Evolutionary conservation across 2,797 vertebrate genomes (phyloP), one percentile per base, ranked within the genome.

Genomic region (Mormyrops attenuatus): DNA sequence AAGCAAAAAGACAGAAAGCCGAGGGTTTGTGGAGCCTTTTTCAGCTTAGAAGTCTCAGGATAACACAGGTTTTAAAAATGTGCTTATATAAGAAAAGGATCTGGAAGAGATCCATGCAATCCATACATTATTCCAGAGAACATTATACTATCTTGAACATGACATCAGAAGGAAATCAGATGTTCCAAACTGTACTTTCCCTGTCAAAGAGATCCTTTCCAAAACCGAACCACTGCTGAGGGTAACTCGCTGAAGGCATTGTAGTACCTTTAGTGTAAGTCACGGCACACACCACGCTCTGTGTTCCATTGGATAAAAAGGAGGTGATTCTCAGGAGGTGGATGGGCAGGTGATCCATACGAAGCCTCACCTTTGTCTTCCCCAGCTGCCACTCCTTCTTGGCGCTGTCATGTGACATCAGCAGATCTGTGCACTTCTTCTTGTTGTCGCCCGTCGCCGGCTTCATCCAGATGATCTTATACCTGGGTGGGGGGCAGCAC

Each of bases 341-440:
- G 5, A n/a, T 8, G 47, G 44, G 22, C 22, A 11, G 82, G 47
- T 2, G 44, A 26, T 22, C n/a, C 9, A 15, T 1, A n/a, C 9
- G 22, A 41, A 85, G 89, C 87, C 53, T 90, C 89, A 98, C 98
- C 97, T 98, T 98, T 88, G 96, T 97, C 93, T 97, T 98, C 73
- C 98, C 98, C 90, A 98, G 91, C 88, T 97, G 97, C 97, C 97
- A 98, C 88, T 96, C 96, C 89, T 91, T 96, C 92, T 93, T 97
- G 86, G 91, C 91, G 90, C 91, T 92, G 90, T 98, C 96, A 17
- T 96, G 95, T 41, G 90, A 92, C 30, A 92, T 93, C 89, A 98
- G 96, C 87, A 98, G 95, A 60, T 95, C 93, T 17, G 93, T 93
- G 93, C 97, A 97, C 63, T 93, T 92, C 89, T 91, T 92, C 93